These are phyloP conservation scores for Epirrhoe alternata DNA, from an alignment of 2,888 invertebrate genomes.

Conservation along the genomic window DNA sequence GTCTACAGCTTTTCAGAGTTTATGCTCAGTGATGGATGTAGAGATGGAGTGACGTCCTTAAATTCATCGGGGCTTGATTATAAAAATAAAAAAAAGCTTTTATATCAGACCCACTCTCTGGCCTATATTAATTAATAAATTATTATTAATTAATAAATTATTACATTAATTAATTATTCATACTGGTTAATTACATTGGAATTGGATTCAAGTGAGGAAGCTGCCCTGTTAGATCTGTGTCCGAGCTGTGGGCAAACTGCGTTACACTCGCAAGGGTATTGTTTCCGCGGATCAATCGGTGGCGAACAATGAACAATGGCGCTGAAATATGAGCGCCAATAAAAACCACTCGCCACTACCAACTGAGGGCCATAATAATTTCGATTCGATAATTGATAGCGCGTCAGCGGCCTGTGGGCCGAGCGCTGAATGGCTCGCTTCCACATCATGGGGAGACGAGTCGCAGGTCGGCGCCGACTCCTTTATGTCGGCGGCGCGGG, in stretches of 20 bases:
- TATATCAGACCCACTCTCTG: too few species aligned
- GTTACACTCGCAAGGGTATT: conserved; percentile 22
- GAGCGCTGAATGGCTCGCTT: neutral
- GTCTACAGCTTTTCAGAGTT: too few species aligned
- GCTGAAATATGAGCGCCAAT: conserved; percentile 30
- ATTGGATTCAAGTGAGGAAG: neutral
- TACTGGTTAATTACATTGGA: too few species aligned
- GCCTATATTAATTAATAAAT: too few species aligned
- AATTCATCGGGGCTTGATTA: too few species aligned
- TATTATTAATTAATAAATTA: too few species aligned
- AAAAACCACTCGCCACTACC: conserved; percentile 29
- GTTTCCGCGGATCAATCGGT: conserved; percentile 20
- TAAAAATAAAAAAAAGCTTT: too few species aligned
- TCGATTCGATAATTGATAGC: conserved; percentile 17
- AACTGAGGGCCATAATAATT: conserved; percentile 11
- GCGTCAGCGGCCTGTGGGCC: conserved; percentile 1
- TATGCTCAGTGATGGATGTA: too few species aligned
- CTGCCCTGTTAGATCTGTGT: neutral
- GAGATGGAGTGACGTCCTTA: too few species aligned
- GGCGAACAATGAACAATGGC: conserved; percentile 14
- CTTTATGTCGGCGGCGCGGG: neutral
- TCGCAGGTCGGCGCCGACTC: neutral
- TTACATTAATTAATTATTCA: too few species aligned
- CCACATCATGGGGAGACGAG: neutral
- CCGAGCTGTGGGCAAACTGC: conserved; percentile 2